Evolutionary conservation across 2,888 invertebrate species (phyloP).

Genomic region (Polymixis lichenea): DNA sequence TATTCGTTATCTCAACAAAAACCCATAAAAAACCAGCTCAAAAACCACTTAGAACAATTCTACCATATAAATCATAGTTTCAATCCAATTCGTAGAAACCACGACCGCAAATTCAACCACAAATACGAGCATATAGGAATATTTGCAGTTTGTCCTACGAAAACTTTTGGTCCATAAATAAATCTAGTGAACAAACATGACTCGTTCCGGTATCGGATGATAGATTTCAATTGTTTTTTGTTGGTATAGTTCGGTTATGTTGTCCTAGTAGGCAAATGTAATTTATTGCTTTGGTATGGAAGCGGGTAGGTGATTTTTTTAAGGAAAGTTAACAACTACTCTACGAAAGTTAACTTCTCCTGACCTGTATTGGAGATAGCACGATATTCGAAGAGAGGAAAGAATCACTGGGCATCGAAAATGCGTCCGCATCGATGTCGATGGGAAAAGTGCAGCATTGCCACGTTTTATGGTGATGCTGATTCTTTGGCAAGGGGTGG

Average conservation of each 20-base stretch:
- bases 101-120: constrained; percentile 2
- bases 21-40: neutral
- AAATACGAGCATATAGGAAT: constrained; percentile 18
- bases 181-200: constrained; percentile 49
- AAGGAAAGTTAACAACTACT: neutral
- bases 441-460: too few species aligned
- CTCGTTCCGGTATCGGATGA: constrained; percentile 35
- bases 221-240: constrained; percentile 55
- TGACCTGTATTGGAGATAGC: neutral
- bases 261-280: constrained; percentile 16
- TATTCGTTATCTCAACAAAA: neutral
- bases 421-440: too few species aligned
- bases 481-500: too few species aligned
- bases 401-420: too few species aligned
- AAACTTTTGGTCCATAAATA: constrained; percentile 47
- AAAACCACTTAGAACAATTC: constrained; percentile 2
- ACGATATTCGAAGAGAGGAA: neutral
- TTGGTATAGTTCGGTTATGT: constrained; percentile 4
- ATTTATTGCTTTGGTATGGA: constrained; percentile 38
- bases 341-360: neutral
- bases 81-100: constrained; percentile 12
- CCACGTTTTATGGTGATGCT: too few species aligned
- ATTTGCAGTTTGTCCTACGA: constrained; percentile 29
- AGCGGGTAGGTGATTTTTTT: neutral
- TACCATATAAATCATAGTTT: constrained; percentile 20